Conservation (phyloP, 2,113 vertebrate genomes). For the Mirounga angustirostris region DNA sequence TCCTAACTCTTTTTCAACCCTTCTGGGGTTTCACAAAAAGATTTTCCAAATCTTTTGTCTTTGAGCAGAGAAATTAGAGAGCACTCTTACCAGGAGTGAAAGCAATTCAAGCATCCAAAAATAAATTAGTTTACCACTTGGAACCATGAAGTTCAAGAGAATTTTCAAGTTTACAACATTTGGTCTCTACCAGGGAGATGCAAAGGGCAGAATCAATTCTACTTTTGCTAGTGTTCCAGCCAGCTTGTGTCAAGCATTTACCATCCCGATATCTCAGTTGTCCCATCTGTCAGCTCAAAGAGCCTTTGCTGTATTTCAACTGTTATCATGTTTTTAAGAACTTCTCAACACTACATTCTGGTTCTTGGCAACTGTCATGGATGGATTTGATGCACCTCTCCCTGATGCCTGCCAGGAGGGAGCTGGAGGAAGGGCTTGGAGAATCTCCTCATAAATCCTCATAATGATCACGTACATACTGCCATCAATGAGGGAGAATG, state of each 20-base stretch:
- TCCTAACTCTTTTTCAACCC: neutral
- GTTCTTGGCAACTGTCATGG: neutral
- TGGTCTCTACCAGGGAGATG: conserved; percentile 37
- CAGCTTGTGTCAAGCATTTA: conserved; percentile 36
- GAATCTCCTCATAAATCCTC: neutral
- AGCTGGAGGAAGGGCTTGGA: neutral
- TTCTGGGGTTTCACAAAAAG: neutral
- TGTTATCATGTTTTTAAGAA: conserved; percentile 32
- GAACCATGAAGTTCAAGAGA: conserved; percentile 32
- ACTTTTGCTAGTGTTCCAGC: conserved; percentile 32
- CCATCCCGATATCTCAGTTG: neutral
- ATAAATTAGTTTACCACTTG: conserved; percentile 29
- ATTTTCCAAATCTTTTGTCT: conserved; percentile 49
- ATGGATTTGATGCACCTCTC: neutral
- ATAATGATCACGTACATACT: neutral
- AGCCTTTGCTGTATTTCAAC: conserved; percentile 60
- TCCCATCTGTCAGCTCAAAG: conserved; percentile 45
- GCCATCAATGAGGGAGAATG: neutral
- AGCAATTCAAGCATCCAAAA: conserved; percentile 42
- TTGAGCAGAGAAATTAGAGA: conserved; percentile 36
- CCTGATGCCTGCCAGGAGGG: neutral
- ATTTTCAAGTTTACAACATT: neutral
- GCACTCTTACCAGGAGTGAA: conserved; percentile 28
- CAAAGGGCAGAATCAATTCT: conserved; percentile 24
- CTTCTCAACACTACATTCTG: neutral